phyloP scores from a whole-genome alignment of 2,797 vertebrate species.

The Thripadectes ignobilis region DNA sequence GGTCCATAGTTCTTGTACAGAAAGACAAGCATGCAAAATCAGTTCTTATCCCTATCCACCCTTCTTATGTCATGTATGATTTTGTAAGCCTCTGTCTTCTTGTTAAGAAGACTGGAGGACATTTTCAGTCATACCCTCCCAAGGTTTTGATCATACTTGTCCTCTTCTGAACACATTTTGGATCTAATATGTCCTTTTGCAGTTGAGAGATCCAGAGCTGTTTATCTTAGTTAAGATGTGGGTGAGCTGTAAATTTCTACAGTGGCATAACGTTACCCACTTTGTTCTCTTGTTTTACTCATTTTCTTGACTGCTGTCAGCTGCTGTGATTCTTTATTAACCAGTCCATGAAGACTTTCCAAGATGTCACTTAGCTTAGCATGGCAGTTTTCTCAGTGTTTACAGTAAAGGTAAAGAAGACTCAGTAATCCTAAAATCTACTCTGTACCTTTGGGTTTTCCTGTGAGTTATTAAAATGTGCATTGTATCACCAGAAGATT shows the following conservation, averaged over 20 bases:
- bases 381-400: not conserved
- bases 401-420: not conserved
- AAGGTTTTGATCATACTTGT: not conserved
- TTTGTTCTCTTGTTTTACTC: not conserved
- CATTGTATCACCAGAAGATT: not conserved
- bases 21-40: not conserved
- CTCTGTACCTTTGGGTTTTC: not conserved
- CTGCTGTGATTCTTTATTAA: not conserved
- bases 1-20: not conserved
- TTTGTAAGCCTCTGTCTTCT: not conserved
- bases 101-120: not conserved
- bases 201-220: not conserved
- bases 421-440: not conserved
- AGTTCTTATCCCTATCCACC: not conserved
- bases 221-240: not conserved
- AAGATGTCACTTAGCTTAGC: not conserved
- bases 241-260: not conserved
- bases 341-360: not conserved
- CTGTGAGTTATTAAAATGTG: not conserved
- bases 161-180: not conserved
- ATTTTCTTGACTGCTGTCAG: not conserved
- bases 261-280: not conserved
- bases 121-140: not conserved
- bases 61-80: not conserved
- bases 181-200: not conserved